Base-by-base conservation (phyloP, 2,113 vertebrate species). In the Sclerurus mexicanus region DNA sequence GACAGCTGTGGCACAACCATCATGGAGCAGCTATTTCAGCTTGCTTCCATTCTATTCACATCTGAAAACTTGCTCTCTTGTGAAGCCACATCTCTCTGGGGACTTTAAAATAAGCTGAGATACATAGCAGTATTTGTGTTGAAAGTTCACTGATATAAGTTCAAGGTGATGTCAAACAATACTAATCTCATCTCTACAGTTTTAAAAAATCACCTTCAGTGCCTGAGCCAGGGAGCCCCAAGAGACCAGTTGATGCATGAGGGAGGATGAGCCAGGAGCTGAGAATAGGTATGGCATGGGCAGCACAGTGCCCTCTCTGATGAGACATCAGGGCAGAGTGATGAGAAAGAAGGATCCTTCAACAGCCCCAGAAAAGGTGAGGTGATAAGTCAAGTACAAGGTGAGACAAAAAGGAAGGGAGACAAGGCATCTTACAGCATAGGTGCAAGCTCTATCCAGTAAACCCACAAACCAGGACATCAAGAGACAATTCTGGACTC, bases 301-400 rank as follows among this genome's bases (percentile, higher is more conserved):
- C 23, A 69, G 40, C 35, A 30, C 40, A 74, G 14, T 30, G 21
- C 14, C 8, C 1, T 67, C 28, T 21, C 16, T 49, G 5, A 2
- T 25, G 31, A 28, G 28, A 9, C 42, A 24, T 55, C 31, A 72
- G 28, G 28, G 17, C 28, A 50, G 22, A 28, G 30, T 27, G 28
- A 2, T 63, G 31, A n/a, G 40, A 69, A 13, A 52, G 14, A 35
- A 52, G 18, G 9, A 37, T 52, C 27, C 1, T 2, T 1, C 0
- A 0, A 5, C 12, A 52, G 23, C 27, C 40, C 15, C 5, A 55
- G 33, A 35, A 13, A 52, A 42, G 18, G 8, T 25, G 16, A 60
- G 7, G 4, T 59, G 46, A 35, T 0, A 2, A 55, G n/a, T 25
- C 18, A 81, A 53, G 49, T 22, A 68, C 44, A 39, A 53, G 18